A percentile compares a stretch with the other conserved stretches of the same genome.
phyloP scores from a whole-genome alignment of 1,140 invertebrate genomes.

The Drosophila gunungcola region DNA sequence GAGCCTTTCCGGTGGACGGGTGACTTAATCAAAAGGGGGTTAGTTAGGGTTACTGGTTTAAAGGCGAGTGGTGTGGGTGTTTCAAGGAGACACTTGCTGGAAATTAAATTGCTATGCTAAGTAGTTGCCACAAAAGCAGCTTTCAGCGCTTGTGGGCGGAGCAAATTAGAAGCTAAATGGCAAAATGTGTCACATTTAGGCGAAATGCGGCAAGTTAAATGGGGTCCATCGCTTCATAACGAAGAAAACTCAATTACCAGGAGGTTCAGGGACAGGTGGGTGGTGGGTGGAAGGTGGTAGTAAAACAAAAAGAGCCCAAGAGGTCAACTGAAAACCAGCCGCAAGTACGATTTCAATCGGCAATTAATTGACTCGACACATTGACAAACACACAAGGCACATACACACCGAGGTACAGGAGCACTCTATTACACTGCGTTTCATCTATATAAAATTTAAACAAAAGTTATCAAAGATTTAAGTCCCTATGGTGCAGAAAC shows the following conservation, averaged over 20 bases:
- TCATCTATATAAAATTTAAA: neutral
- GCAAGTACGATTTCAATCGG: conserved; percentile 29
- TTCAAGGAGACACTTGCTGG: conserved; percentile 33
- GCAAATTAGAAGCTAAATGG: conserved; percentile 1
- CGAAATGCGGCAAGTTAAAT: conserved; percentile 21
- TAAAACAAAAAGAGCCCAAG: neutral
- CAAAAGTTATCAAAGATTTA: neutral
- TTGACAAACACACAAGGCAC: neutral
- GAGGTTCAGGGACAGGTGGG: neutral
- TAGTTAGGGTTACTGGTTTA: too few species aligned
- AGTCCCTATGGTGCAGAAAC: neutral
- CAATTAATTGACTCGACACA: conserved; percentile 47
- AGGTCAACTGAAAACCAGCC: conserved; percentile 21
- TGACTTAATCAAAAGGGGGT: neutral
- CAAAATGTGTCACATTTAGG: conserved; percentile 42
- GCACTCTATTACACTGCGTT: neutral
- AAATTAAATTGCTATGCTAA: conserved; percentile 70
- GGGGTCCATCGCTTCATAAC: conserved; percentile 5
- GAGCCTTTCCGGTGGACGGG: conserved; percentile 46
- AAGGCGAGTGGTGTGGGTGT: neutral
- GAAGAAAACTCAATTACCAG: conserved; percentile 18
- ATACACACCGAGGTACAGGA: neutral
- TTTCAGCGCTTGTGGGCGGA: neutral
- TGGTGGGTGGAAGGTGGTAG: neutral
- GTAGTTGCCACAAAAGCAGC: conserved; percentile 1